phyloP scores from a whole-genome alignment of 1,140 invertebrate species.

The Cyrtorhinus lividipennis region DNA sequence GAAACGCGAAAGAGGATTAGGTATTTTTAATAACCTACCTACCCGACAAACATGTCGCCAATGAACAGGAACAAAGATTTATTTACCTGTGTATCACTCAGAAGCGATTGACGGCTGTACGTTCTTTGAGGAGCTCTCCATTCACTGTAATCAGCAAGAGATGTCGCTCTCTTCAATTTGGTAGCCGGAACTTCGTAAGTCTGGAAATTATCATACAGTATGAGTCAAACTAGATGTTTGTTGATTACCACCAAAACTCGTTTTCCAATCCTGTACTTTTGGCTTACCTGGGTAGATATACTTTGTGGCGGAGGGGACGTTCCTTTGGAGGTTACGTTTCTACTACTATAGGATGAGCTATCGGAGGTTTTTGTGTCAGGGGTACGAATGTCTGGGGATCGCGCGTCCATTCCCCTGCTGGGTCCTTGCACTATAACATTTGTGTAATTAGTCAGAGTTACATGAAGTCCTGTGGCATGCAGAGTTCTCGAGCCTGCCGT shows the following conservation, averaged over 20 bases:
- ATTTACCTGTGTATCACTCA: conserved; percentile 45
- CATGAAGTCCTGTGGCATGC: no score
- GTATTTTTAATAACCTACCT: neutral
- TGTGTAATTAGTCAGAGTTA: no score
- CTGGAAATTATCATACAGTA: conserved; percentile 21
- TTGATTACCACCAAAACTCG: neutral
- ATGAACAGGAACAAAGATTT: neutral
- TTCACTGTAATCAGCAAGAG: conserved; percentile 29
- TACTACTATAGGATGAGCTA: conserved; percentile 17
- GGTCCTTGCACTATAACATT: neutral
- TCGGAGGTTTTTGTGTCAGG: neutral
- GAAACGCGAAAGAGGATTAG: conserved; percentile 21
- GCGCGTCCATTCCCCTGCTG: neutral
- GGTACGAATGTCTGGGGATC: neutral
- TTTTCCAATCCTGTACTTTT: neutral
- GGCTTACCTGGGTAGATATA: conserved; percentile 66
- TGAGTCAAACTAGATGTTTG: no score
- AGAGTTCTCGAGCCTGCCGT: no score
- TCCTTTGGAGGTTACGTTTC: conserved; percentile 41
- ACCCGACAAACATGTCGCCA: no score
- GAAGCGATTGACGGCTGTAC: conserved; percentile 46
- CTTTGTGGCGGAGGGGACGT: conserved; percentile 74
- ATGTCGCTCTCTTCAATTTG: conserved; percentile 34
- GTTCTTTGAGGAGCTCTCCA: conserved; percentile 32
- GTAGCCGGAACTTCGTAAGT: conserved; percentile 24